Conservation (phyloP, 2,797 vertebrate species). For the Carcharodon carcharias region DNA sequence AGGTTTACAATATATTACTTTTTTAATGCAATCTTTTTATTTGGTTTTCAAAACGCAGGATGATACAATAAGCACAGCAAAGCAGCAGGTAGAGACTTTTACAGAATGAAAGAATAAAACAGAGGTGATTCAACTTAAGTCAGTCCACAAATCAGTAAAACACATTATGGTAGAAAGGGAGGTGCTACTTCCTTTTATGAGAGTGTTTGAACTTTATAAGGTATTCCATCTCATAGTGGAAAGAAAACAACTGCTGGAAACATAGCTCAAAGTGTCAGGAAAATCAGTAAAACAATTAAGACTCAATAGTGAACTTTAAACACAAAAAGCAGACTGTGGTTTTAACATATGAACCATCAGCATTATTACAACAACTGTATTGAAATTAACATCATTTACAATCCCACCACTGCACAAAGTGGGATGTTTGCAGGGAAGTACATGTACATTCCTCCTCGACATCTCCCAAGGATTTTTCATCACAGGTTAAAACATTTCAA, state of each 20-base stretch:
- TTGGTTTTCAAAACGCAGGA: not conserved
- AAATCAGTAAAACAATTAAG: not conserved
- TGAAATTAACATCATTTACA: not conserved
- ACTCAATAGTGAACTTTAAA: not conserved
- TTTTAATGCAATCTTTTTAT: not conserved
- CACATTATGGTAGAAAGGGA: not conserved
- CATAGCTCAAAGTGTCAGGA: not conserved
- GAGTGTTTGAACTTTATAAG: not conserved
- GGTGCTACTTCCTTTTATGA: not conserved
- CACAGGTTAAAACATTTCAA: not conserved
- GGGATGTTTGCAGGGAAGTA: not conserved
- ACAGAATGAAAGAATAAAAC: not conserved
- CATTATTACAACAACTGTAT: not conserved
- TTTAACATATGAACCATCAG: not conserved
- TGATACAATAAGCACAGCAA: not conserved
- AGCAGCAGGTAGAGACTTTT: not conserved
- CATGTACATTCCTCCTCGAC: too few relatives aligned
- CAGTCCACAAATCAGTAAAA: not conserved
- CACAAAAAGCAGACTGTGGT: not conserved
- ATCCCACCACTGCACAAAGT: not conserved
- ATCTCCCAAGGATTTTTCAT: not conserved
- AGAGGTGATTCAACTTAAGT: too few relatives aligned
- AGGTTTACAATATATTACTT: not conserved
- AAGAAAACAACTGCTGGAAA: not conserved
- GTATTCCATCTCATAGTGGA: not conserved